Evolutionary conservation across 2,797 vertebrate species (phyloP), one percentile per base, ranked within the genome.

Genomic region (Zalophus californianus): DNA sequence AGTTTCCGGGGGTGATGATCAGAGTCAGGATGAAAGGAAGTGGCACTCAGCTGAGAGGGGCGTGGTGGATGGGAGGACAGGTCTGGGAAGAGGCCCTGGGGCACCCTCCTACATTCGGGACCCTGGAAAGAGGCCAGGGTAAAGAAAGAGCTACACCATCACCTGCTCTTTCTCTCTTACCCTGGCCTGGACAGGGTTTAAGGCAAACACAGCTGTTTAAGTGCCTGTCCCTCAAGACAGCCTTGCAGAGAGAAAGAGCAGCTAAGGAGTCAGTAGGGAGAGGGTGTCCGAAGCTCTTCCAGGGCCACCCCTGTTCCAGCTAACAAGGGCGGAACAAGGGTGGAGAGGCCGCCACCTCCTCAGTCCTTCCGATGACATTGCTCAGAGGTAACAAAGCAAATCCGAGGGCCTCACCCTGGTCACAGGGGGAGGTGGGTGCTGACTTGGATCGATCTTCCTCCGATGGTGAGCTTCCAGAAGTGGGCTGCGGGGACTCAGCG

Each of bases 361-460:
- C 9, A 15, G 62, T 70, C 78, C 32, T 60, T 56, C 66, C 38
- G 70, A 32, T 12, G 52, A 44, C 38, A 62, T 23, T 73, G 41
- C 58, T 56, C 68, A 41, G 11, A 58, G 66, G 62, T 73, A n/a
- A 87, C 48, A 12, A 56, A 70, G 82, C 56, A 77, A 44, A 95
- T 86, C 73, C 50, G 20, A 87, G 78, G 23, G 60, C 95, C 98
- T 38, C 95, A 99, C 99, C 99, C 97, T 99, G 99, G 98, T 99
- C 99, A 98, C 99, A 99, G 1, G 99, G 99, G 58, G 99, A 99
- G 35, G 99, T 99, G 82, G 99, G 99, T 21, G 99, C 99, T 4
- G 99, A 99, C 98, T 99, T 99, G 3, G 99, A 99, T 89, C 99
- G 98, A 32, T 99, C 99, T 23, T 99, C 99, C 93, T 99, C 99